Conservation (phyloP, 2,888 invertebrate genomes). For the Platycheirus rosarum region DNA sequence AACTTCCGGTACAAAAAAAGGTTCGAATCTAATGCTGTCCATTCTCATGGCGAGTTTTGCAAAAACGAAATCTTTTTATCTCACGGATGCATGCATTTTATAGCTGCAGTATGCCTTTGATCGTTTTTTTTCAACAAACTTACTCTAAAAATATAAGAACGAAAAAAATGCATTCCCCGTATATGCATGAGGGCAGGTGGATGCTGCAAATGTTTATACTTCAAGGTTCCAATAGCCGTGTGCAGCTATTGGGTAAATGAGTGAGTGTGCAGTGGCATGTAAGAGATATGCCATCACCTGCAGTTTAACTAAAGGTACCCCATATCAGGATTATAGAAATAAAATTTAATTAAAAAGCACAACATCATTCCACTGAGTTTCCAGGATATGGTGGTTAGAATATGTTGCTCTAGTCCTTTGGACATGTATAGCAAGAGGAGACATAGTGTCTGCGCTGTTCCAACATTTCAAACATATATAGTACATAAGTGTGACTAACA, state of each 20-base stretch:
- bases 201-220: constrained; percentile 14
- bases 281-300: constrained; percentile 64
- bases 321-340: constrained; percentile 61
- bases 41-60: constrained; percentile 26
- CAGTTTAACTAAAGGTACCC: constrained; percentile 53
- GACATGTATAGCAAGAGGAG: neutral
- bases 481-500: neutral
- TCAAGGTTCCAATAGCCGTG: constrained; percentile 1
- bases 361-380: constrained; percentile 33
- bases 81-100: constrained; percentile 65
- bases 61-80: constrained; percentile 61
- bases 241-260: constrained; percentile 30
- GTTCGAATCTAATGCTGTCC: neutral
- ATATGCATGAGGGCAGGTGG: constrained; percentile 3
- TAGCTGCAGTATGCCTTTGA: constrained; percentile 57
- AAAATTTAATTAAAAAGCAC: constrained; percentile 71
- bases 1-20: too few species aligned
- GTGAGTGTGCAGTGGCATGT: constrained; percentile 61
- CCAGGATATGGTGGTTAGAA: constrained; percentile 2
- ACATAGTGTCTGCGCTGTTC: constrained; percentile 1
- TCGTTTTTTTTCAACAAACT: constrained; percentile 19
- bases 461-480: neutral
- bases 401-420: neutral
- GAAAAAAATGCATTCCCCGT: constrained; percentile 10
- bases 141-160: constrained; percentile 21